Base-by-base conservation (phyloP, 1,140 invertebrate genomes). In the Pseudomyrmex concolor region DNA sequence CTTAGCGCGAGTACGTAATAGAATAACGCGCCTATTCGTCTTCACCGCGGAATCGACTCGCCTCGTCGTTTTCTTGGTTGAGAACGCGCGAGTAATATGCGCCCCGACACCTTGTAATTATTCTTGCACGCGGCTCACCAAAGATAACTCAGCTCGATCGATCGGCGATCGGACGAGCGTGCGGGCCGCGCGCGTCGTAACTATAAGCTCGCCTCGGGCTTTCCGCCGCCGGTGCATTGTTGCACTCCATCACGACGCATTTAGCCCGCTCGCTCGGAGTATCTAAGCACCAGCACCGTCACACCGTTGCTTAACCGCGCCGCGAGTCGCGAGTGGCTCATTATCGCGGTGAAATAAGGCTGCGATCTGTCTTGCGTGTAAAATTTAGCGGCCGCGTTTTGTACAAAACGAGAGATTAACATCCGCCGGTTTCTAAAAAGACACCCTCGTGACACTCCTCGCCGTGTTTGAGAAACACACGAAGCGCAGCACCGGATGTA, bases 101-200 rank as follows among this genome's bases (percentile, higher is more conserved):
- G 22, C 2, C 57, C 34, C 22, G 51, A 15, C 17, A 45, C 12
- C 34, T 17, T 13, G 25, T 55, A 71, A 86, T 86, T 82, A 85
- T 74, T 85, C 84, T 54, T 43, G 50, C 12, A 45, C 17, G 4
- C 60, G 13, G 48, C 45, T 64, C 22, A 67, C 57, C 66, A 83
- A 83, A 83, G 85, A 86, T 86, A 86, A 86, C 51, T 25, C 3
- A 43, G 51, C 45, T 19, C 2, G 15, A 22, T 3, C 59, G 59
- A 76, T 66, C 17, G 73, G 12, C 50, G 50, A 76, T 76, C n/a
- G n/a, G 25, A 7, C 13, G 50, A 66, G n/a, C 64, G 34, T 12
- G 54, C 43, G 15, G 34, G 5, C 48, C 48, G 34, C 43, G 54
- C 10, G 19, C 15, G 15, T 34, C 13, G 17, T 12, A n/a, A 70